A percentile compares a stretch with the other conserved stretches of the same genome.
phyloP scores from a whole-genome alignment of 2,888 invertebrate species.

The Drosophila heteroneura region DNA sequence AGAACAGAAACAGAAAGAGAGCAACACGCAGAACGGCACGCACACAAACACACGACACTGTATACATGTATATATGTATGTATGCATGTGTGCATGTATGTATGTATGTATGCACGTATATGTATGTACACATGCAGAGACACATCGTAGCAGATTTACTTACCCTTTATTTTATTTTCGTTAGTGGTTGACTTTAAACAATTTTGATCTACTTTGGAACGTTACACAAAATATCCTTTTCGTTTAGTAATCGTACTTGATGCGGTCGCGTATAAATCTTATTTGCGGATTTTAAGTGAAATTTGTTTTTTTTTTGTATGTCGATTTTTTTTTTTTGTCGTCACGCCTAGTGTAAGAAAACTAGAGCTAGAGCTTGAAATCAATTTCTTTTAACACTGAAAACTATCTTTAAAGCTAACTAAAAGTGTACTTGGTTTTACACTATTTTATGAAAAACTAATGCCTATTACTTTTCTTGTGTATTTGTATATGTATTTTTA shows the following conservation, averaged over 20 bases:
- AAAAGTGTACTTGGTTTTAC: conserved; percentile 74
- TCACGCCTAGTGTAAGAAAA: conserved; percentile 67
- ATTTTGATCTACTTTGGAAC: conserved; percentile 52
- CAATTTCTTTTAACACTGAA: conserved; percentile 66
- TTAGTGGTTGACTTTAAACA: conserved; percentile 65
- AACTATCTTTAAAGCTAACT: conserved; percentile 76
- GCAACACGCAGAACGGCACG: conserved; percentile 53
- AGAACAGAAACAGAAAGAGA: conserved; percentile 57
- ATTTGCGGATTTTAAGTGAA: conserved; percentile 54
- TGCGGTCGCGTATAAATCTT: conserved; percentile 44
- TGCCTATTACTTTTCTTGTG: conserved; percentile 70
- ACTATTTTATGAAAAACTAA: conserved; percentile 70
- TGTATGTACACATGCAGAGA: conserved; percentile 32
- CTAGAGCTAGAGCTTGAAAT: conserved; percentile 61
- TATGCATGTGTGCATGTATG: neutral
- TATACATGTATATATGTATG: conserved; percentile 32
- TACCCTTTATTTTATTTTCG: conserved; percentile 65
- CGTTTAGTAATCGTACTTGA: conserved; percentile 29
- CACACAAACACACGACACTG: conserved; percentile 14
- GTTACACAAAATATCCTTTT: conserved; percentile 34
- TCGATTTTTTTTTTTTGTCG: conserved; percentile 63
- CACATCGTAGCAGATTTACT: conserved; percentile 59
- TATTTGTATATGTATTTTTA: conserved; percentile 70
- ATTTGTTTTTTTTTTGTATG: conserved; percentile 51
- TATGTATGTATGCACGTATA: conserved; percentile 22